Evolutionary conservation across 2,797 vertebrate genomes (phyloP).

Genomic region (Pangasius sanitwongsei): DNA sequence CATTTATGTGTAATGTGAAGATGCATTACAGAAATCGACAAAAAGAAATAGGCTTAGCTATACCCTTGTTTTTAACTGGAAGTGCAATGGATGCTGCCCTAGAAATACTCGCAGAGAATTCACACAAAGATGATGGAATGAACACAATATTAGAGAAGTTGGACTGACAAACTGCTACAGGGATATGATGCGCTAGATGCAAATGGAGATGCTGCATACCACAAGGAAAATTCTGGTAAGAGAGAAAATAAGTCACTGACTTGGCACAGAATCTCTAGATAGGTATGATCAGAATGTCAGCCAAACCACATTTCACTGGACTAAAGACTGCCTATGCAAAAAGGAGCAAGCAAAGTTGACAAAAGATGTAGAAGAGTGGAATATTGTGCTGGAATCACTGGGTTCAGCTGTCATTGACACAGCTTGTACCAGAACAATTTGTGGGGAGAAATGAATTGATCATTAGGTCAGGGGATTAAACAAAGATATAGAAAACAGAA

Average conservation of each 20-base stretch:
- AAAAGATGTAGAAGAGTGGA: not conserved
- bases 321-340: not conserved
- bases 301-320: not conserved
- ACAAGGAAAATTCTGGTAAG: not conserved
- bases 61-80: not conserved
- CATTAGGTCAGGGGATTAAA: not conserved
- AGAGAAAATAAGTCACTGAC: not conserved
- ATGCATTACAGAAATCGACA: not conserved
- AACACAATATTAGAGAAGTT: not conserved
- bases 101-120: not conserved
- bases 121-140: not conserved
- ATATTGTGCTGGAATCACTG: not conserved
- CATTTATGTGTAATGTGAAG: not conserved
- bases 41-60: not conserved
- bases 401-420: not conserved
- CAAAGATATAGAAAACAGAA: not conserved
- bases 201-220: not conserved
- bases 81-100: not conserved
- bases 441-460: not conserved
- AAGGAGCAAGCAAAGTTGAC: not conserved
- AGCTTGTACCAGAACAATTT: not conserved
- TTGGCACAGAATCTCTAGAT: slow-evolving; percentile 1
- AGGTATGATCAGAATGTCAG: not conserved
- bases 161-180: not conserved
- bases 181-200: not conserved